Percentiles rank a stretch among this genome's conserved stretches.
Evolutionary conservation across 1,140 invertebrate species (phyloP).

Genomic region (Drosophila setifemur): DNA sequence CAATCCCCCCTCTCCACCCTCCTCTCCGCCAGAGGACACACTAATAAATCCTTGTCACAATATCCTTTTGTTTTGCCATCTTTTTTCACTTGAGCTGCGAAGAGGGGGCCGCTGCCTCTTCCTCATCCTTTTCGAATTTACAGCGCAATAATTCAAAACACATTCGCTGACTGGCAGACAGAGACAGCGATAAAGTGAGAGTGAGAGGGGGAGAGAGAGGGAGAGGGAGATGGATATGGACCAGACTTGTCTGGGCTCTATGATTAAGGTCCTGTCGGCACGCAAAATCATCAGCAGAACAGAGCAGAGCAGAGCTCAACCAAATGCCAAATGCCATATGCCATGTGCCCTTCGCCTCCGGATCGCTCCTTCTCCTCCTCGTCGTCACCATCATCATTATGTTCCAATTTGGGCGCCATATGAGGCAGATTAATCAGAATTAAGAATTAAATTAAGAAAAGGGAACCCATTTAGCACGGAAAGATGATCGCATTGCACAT

Average conservation of each 20-base stretch:
- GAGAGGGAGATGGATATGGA: not conserved
- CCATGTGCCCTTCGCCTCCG: conserved; percentile 24
- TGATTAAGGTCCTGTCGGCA: conserved; percentile 74
- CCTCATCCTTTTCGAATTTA: conserved; percentile 72
- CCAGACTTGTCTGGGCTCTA: conserved; percentile 39
- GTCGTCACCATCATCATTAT: not conserved
- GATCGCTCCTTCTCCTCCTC: not conserved
- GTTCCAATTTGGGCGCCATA: conserved; percentile 2
- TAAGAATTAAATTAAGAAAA: not conserved
- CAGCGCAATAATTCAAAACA: conserved; percentile 77
- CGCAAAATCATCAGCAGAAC: conserved; percentile 26
- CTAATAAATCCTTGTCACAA: conserved; percentile 80
- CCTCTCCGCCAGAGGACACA: conserved; percentile 16
- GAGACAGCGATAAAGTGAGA: not conserved
- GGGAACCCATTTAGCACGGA: no score
- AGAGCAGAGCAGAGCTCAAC: no score
- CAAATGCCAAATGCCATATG: conserved; percentile 2
- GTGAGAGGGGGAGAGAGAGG: not conserved
- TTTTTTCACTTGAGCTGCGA: conserved; percentile 48
- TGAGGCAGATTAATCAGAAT: conserved; percentile 36
- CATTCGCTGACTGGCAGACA: conserved; percentile 66
- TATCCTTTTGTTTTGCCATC: conserved; percentile 77
- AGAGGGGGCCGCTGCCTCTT: conserved; percentile 5
- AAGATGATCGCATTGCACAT: no score
- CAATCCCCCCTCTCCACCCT: not conserved